Evolutionary conservation across 2,888 invertebrate species (phyloP).

Genomic region (Anagyrus pseudococci): DNA sequence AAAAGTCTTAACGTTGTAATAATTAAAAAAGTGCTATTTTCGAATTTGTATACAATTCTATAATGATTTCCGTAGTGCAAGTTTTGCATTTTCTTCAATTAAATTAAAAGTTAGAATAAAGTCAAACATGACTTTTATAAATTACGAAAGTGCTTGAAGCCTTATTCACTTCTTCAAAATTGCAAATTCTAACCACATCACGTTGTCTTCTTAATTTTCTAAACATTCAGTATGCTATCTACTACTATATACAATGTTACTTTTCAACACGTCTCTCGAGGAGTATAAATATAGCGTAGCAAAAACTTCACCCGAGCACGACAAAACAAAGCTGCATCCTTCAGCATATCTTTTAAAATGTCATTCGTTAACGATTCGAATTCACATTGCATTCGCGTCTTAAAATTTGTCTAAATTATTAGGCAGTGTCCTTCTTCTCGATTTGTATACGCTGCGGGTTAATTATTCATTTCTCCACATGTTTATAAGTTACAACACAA

Average conservation of each 20-base stretch:
- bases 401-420: not conserved
- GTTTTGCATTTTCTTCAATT: too few relatives aligned
- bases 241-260: conserved; percentile 33
- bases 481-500: conserved; percentile 1
- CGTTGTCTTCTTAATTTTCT: conserved; percentile 41
- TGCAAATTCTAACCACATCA: conserved; percentile 25
- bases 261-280: conserved; percentile 16
- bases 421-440: not conserved
- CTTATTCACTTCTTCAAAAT: conserved; percentile 15
- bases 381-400: too few relatives aligned
- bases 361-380: too few relatives aligned
- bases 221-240: conserved; percentile 43
- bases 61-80: too few relatives aligned
- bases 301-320: conserved; percentile 39
- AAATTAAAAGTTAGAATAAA: too few relatives aligned
- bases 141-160: conserved; percentile 25
- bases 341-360: too few relatives aligned
- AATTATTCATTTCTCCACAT: conserved; percentile 3
- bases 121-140: conserved; percentile 27
- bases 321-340: conserved; percentile 38
- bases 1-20: too few relatives aligned
- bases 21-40: too few relatives aligned
- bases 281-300: conserved; percentile 25
- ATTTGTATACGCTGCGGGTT: too few relatives aligned
- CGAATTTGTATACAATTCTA: too few relatives aligned